Evolutionary conservation across 1,140 invertebrate species (phyloP).

Genomic region (Panagrolaimus sp.): DNA sequence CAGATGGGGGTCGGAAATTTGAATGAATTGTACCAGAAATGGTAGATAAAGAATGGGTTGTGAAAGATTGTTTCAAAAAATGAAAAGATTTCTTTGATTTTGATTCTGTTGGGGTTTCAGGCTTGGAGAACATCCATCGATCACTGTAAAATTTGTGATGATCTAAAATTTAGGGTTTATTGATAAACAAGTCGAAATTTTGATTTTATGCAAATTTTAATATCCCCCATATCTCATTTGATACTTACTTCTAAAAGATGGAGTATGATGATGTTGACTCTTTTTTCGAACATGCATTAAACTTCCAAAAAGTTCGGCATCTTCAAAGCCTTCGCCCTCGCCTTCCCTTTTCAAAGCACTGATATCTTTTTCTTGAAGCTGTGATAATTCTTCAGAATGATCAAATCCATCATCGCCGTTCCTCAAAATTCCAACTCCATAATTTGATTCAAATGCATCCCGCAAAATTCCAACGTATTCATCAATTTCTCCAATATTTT

Average conservation of each 20-base stretch:
- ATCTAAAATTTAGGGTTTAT: background rate
- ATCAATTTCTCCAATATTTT: constrained; percentile 67
- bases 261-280: background rate
- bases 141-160: constrained; percentile 14
- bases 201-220: too few relatives aligned
- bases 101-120: background rate
- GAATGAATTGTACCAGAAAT: too few relatives aligned
- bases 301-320: background rate
- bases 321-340: background rate
- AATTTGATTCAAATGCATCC: constrained; percentile 82
- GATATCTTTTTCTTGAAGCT: constrained; percentile 50
- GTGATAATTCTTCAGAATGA: constrained; percentile 1
- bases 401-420: constrained; percentile 60
- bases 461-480: constrained; percentile 76
- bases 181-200: too few relatives aligned
- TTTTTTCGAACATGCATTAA: constrained; percentile 12
- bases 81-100: background rate
- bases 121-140: constrained; percentile 6
- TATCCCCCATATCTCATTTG: too few relatives aligned
- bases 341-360: constrained; percentile 15
- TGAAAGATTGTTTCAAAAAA: too few relatives aligned
- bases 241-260: too few relatives aligned
- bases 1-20: too few relatives aligned
- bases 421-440: constrained; percentile 80
- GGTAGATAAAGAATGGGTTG: too few relatives aligned